Evolutionary conservation across 2,113 vertebrate species (phyloP).

Genomic region (Pseudonaja textilis): DNA sequence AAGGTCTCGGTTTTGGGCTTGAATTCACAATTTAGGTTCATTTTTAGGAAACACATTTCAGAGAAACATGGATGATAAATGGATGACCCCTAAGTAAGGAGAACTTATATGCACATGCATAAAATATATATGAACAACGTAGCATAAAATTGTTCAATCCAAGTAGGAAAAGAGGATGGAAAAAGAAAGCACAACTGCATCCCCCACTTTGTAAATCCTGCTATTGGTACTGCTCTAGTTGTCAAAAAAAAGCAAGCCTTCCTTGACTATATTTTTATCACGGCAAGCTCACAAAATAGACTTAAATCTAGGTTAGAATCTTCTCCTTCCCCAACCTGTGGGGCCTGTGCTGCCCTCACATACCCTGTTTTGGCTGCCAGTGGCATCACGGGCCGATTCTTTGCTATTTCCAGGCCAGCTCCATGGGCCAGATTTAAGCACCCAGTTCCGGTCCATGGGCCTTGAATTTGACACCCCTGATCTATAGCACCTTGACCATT

Average conservation of each 20-base stretch:
- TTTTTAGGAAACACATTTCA: not conserved
- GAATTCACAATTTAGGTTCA: not conserved
- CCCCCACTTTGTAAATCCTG: not conserved
- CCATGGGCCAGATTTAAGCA: no score
- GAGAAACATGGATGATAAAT: constrained; percentile 1
- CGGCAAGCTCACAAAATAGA: not conserved
- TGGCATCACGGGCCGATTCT: no score
- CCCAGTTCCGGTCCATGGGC: no score
- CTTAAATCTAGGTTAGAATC: not conserved
- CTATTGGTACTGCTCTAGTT: not conserved
- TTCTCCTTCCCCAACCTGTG: not conserved
- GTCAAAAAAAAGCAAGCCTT: not conserved
- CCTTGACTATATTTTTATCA: not conserved
- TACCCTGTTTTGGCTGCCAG: no score
- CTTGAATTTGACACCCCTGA: not conserved
- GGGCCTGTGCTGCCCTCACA: no score
- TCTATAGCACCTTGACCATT: not conserved
- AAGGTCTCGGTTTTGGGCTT: not conserved
- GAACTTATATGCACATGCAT: not conserved
- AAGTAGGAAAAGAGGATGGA: not conserved
- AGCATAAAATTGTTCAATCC: not conserved
- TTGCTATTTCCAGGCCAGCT: no score
- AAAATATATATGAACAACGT: not conserved
- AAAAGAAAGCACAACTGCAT: not conserved
- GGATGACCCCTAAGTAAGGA: not conserved